Evolutionary conservation across 1,140 invertebrate genomes (phyloP).

Genomic region (Magallana angulata): DNA sequence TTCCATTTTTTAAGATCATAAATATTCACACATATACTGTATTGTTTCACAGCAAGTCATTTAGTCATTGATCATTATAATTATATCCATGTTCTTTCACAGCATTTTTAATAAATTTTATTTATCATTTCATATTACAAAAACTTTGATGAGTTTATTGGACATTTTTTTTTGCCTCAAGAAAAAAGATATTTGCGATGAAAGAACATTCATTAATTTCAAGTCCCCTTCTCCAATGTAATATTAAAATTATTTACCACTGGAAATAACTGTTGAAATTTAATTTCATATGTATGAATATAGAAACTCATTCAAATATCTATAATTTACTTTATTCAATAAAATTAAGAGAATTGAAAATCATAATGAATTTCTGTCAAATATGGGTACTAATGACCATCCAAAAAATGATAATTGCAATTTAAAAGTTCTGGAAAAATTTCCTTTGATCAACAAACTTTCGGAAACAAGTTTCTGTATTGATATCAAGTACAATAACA

Average conservation of each 20-base stretch:
- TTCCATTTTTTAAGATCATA: not conserved
- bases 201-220: not conserved
- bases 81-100: not conserved
- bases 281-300: not conserved
- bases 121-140: not conserved
- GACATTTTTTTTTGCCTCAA: not conserved
- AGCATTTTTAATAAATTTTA: not conserved
- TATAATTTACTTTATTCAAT: too few relatives aligned
- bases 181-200: not conserved
- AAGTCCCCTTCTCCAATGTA: not conserved
- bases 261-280: conserved; percentile 38
- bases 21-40: not conserved
- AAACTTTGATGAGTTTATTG: not conserved
- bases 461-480: not conserved
- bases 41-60: not conserved
- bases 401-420: not conserved
- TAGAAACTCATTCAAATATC: not conserved
- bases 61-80: not conserved
- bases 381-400: not conserved
- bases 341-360: not conserved
- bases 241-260: not conserved
- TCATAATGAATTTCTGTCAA: not conserved
- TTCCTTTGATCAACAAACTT: not conserved
- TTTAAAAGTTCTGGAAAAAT: not conserved
- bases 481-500: too few relatives aligned